These are phyloP conservation scores for Brachypalpus laphriformis DNA, from an alignment of 2,888 invertebrate species.

Conservation along the genomic window DNA sequence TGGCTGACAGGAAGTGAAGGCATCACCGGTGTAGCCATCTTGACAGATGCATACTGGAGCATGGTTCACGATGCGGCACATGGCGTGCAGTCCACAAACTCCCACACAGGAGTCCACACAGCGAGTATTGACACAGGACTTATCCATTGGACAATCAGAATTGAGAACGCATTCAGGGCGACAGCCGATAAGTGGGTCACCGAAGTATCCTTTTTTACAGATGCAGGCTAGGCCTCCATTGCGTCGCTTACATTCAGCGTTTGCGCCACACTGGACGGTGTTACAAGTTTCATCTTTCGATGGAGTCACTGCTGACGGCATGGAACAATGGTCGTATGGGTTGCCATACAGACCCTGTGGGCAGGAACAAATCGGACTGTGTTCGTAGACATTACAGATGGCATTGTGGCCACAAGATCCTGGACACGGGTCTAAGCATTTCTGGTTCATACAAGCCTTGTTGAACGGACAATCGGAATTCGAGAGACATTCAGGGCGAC, in stretches of 20 bases:
- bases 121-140: constrained; percentile 90
- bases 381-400: constrained; percentile 87
- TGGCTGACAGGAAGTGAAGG: constrained; percentile 89
- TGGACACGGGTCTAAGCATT: constrained; percentile 90
- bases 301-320: constrained; percentile 82
- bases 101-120: constrained; percentile 90
- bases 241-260: constrained; percentile 87
- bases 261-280: constrained; percentile 88
- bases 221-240: constrained; percentile 88
- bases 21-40: constrained; percentile 88
- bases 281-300: constrained; percentile 85
- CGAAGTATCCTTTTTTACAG: constrained; percentile 89
- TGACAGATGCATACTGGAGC: constrained; percentile 91
- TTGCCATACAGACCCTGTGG: constrained; percentile 88
- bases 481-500: constrained; percentile 92
- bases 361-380: constrained; percentile 89
- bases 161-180: constrained; percentile 92
- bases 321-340: constrained; percentile 90
- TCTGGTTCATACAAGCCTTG: constrained; percentile 89
- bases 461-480: constrained; percentile 91
- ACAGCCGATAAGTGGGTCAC: constrained; percentile 91
- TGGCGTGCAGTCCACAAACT: constrained; percentile 89
- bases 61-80: constrained; percentile 89
- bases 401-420: constrained; percentile 91
- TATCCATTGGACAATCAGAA: constrained; percentile 88